phyloP scores from a whole-genome alignment of 1,140 invertebrate species.

The Psilanteris sp. region DNA sequence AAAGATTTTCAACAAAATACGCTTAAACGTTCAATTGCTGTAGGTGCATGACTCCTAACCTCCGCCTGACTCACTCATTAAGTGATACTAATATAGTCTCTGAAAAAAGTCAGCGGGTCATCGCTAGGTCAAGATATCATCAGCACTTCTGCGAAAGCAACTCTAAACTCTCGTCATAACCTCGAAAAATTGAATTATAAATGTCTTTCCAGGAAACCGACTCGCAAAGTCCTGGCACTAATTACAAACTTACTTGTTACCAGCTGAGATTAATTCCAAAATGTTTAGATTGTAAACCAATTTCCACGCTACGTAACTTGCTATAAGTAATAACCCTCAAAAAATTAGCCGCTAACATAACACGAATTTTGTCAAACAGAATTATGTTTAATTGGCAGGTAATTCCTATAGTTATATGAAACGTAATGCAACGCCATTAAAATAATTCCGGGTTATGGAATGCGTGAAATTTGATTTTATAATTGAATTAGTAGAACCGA shows the following conservation, averaged over 20 bases:
- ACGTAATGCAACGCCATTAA: too few relatives aligned
- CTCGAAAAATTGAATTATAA: conserved; percentile 56
- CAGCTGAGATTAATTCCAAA: conserved; percentile 31
- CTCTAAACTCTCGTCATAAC: conserved; percentile 40
- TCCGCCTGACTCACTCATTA: conserved; percentile 51
- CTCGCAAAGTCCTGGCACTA: conserved; percentile 18
- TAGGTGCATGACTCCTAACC: conserved; percentile 28
- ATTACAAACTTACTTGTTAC: conserved; percentile 36
- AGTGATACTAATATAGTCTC: conserved; percentile 44
- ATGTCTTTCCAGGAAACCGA: conserved; percentile 34
- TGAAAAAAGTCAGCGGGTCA: conserved; percentile 36
- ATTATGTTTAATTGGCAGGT: too few relatives aligned
- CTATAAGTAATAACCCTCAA: background rate
- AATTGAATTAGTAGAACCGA: too few relatives aligned
- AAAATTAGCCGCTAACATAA: conserved; percentile 11
- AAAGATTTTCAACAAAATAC: conserved; percentile 9
- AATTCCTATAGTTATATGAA: too few relatives aligned
- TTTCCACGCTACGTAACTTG: conserved; percentile 19
- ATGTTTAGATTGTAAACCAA: conserved; percentile 43
- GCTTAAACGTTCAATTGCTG: conserved; percentile 41
- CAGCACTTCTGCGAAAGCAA: conserved; percentile 45
- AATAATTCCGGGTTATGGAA: too few relatives aligned
- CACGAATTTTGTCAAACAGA: background rate
- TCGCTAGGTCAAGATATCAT: conserved; percentile 45
- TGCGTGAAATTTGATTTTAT: too few relatives aligned